Evolutionary conservation across 1,140 invertebrate species (phyloP).

Genomic region (Trichomalopsis sarcophagae): DNA sequence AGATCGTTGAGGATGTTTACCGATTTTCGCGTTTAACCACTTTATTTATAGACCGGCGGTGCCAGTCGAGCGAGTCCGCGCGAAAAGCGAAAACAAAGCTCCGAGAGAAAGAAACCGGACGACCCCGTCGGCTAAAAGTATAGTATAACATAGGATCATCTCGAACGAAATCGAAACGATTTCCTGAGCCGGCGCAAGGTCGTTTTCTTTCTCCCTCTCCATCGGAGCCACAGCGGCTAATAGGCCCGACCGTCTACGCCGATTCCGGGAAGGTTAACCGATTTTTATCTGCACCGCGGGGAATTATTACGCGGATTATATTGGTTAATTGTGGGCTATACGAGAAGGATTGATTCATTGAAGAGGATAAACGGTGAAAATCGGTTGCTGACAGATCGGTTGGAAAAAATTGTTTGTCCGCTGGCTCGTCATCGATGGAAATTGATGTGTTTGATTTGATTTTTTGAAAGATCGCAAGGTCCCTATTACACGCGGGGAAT

Average conservation of each 20-base stretch:
- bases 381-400: background rate
- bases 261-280: constrained; percentile 21
- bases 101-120: constrained; percentile 39
- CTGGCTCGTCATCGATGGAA: background rate
- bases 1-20: background rate
- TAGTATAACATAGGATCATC: constrained; percentile 7
- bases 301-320: background rate
- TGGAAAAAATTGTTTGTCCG: background rate
- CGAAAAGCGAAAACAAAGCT: no score
- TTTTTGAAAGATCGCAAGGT: constrained; percentile 6
- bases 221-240: background rate
- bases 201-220: constrained; percentile 54
- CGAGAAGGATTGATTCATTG: background rate
- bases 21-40: background rate
- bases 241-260: background rate
- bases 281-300: background rate
- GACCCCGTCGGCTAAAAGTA: constrained; percentile 45
- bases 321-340: background rate
- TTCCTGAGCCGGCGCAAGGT: constrained; percentile 53
- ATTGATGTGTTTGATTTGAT: background rate
- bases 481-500: background rate
- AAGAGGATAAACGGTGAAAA: background rate
- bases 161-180: constrained; percentile 67
- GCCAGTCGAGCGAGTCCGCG: background rate
- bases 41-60: no score